Base-by-base conservation (phyloP, 2,888 invertebrate species). In the Orthosia cruda region DNA sequence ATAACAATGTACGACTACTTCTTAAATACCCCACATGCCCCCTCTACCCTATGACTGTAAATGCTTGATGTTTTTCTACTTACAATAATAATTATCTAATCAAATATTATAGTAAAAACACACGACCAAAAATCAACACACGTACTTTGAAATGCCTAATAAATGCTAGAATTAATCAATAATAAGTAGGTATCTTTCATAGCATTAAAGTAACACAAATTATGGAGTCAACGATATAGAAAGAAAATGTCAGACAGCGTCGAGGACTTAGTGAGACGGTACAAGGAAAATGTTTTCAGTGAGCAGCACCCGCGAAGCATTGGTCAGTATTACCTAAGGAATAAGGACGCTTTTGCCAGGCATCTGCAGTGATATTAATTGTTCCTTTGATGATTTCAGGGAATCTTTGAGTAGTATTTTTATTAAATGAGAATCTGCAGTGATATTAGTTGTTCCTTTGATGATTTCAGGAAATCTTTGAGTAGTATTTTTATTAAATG, bases 201-300 rank as follows among this genome's bases (percentile, higher is more conserved):
- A 86, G 71, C 32, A 69, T 80, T 52, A 74, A 74, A 45, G 62
- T 70, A 71, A 73, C 67, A 83, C 71, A 87, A 52, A 87, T 83
- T 85, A 92, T 91, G 92, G 86, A 74, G 74, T 54, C 63, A 70
- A 58, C 68, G 71, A 82, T 77, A 77, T 86, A 79, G 15, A 81
- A 78, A 80, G 16, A 86, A 83, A 79, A 94, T 96, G 96, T 96
- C 96, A 26, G 96, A 96, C 84, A 91, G 87, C 57, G 86, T 93
- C 32, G 91, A 93, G 84, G 93, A 94, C 40, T 80, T 96, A 76
- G 90, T 89, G 63, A 93, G 89, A 81, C 87, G 87, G 40, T 96
- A 94, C 85, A 89, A 93, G 72, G 90, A 93, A 83, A 92, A 94
- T 93, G 93, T 95, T 61, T 80, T 87, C 74, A 72, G 79, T 57